phyloP scores from a whole-genome alignment of 2,888 invertebrate genomes.

The Nemotelus pantherinus region DNA sequence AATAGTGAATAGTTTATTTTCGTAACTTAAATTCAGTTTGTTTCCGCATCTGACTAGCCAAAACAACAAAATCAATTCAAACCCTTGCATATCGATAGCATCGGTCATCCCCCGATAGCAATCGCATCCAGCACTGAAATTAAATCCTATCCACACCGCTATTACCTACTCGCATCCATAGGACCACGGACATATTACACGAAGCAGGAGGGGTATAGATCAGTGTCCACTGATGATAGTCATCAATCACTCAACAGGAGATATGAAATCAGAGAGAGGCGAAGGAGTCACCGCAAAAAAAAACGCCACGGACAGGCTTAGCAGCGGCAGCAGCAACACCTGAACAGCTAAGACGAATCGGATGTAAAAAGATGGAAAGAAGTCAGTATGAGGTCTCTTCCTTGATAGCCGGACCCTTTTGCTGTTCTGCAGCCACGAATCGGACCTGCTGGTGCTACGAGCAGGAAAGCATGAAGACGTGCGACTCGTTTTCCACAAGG shows the following conservation, averaged over 20 bases:
- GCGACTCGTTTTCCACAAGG: background rate
- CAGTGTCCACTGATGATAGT: constrained; percentile 44
- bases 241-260: constrained; percentile 51
- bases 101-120: too few relatives aligned
- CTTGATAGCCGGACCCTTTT: background rate
- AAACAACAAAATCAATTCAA: too few relatives aligned
- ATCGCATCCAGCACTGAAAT: too few relatives aligned
- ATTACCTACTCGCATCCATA: too few relatives aligned
- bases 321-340: constrained; percentile 30
- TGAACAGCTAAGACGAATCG: constrained; percentile 32
- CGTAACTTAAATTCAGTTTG: too few relatives aligned
- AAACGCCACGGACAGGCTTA: constrained; percentile 1
- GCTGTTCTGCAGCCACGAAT: background rate
- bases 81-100: too few relatives aligned
- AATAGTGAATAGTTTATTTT: too few relatives aligned
- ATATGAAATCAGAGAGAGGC: constrained; percentile 46
- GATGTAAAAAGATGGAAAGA: constrained; percentile 15
- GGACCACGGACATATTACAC: too few relatives aligned
- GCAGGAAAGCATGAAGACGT: constrained; percentile 3
- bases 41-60: too few relatives aligned
- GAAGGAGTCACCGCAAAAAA: constrained; percentile 47
- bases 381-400: constrained; percentile 25
- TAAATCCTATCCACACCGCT: too few relatives aligned
- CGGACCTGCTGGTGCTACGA: background rate
- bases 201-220: constrained; percentile 10